Percentiles rank a stretch among this genome's conserved stretches.
phyloP scores from a whole-genome alignment of 2,113 vertebrate species.

The Indri indri region DNA sequence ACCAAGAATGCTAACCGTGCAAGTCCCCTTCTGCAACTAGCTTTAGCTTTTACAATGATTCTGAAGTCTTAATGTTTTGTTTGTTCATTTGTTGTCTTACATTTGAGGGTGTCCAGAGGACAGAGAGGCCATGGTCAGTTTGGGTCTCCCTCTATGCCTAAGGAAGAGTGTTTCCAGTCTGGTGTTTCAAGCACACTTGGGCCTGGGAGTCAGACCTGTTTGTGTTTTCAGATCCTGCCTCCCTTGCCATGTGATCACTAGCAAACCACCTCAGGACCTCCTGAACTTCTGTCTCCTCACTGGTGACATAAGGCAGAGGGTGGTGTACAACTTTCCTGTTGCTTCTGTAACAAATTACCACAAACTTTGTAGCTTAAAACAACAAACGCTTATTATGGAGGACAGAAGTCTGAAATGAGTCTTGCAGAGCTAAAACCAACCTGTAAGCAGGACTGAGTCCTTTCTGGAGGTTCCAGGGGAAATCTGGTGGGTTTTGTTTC shows the following conservation, averaged over 20 bases:
- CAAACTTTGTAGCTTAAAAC: not conserved
- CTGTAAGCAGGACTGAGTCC: not conserved
- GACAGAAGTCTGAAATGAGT: not conserved
- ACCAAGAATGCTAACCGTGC: rapidly evolving
- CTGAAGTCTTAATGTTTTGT: not conserved
- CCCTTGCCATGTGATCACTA: not conserved
- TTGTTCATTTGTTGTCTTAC: not conserved
- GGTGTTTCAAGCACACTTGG: not conserved
- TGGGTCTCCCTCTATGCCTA: not conserved
- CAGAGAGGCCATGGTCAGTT: not conserved
- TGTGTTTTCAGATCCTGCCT: not conserved
- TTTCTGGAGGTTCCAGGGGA: not conserved
- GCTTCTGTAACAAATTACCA: not conserved
- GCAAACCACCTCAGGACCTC: not conserved
- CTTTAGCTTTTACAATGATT: not conserved
- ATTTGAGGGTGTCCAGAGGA: not conserved
- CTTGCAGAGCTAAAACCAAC: not conserved
- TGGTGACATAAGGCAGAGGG: not conserved
- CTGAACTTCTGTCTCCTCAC: not conserved
- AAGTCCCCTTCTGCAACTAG: not conserved
- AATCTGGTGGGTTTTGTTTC: not conserved
- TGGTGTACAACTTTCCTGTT: not conserved
- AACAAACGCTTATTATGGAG: not conserved
- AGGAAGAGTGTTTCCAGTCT: not conserved
- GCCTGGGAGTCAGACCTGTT: not conserved